Base-by-base conservation (phyloP, 2,797 vertebrate species). In the Tolypeutes matacus region DNA sequence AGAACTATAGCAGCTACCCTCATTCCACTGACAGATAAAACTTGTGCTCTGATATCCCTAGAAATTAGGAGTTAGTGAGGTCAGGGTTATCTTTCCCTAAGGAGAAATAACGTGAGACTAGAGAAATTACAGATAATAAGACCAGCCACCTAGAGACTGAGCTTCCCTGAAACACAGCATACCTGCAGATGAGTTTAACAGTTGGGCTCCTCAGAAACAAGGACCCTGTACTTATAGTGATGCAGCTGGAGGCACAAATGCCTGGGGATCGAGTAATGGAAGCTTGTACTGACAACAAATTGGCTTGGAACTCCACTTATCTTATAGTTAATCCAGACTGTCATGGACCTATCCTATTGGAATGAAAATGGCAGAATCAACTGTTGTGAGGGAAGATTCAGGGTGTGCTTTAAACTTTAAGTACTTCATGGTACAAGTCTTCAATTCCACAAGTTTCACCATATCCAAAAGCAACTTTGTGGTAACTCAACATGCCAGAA, bases 111-210 rank as follows among this genome's bases (percentile, higher is more conserved):
- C 51, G 67, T 64, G 94, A 97, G 77, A 81, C 93, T 94, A 94
- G 91, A 85, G 82, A 91, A 97, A 97, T 88, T 65, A 84, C 97
- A 96, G 91, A 97, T 76, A 86, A 84, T 62, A 93, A 65, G 88
- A 91, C 18, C 60, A 73, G 93, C 18, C 65, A 76, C 95, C 84
- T 76, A 78, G 89, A 1, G 84, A 95, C 92, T 80, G 76, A 92
- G 18, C 87, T 97, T 93, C n/a, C 46, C 86, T 20, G 85, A 97
- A 93, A 89, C 76, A 80, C 0, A 0, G 21, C 0, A 17, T 88
- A 85, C 93, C 90, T 96, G 81, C 73, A 98, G 97, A 98, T 97
- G 97, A 98, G 95, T 97, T 98, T 98, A 98, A 53, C 97, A 98
- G 96, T 95, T 88, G 94, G 46, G 56, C 76, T 95, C 3, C 84